A percentile compares a stretch with the other conserved stretches of the same genome.
Evolutionary conservation across 2,113 vertebrate species (phyloP).

Genomic region (Vicugna pacos): DNA sequence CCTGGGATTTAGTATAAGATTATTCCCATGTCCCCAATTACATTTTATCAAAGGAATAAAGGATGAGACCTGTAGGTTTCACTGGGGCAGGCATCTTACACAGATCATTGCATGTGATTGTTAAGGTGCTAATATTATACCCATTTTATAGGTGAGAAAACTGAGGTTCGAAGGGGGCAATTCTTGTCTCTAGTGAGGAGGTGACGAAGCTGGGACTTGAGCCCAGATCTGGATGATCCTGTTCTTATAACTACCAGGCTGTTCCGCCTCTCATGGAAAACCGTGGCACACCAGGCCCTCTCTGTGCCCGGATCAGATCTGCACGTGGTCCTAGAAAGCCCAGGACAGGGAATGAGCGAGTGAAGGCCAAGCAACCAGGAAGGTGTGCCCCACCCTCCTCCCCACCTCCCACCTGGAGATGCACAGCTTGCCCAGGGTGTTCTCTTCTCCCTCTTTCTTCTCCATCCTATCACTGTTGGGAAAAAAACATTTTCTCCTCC

Average conservation of each 20-base stretch:
- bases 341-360: accelerated
- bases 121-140: neutral
- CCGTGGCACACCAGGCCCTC: accelerated
- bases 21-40: too few species aligned
- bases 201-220: neutral
- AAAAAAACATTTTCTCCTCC: accelerated
- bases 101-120: accelerated
- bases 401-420: accelerated
- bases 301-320: accelerated
- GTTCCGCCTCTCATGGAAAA: accelerated
- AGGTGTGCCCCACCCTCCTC: accelerated
- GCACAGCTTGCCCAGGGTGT: neutral
- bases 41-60: neutral
- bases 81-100: accelerated
- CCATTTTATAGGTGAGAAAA: neutral
- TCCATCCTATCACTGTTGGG: neutral
- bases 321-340: accelerated
- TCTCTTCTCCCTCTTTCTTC: neutral
- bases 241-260: neutral
- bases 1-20: neutral
- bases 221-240: neutral
- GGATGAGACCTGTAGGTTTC: accelerated
- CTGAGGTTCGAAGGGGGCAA: neutral
- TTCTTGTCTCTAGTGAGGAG: neutral
- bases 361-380: neutral